phyloP scores from a whole-genome alignment of 2,797 vertebrate genomes.

The Acrossocheilus fasciatus region DNA sequence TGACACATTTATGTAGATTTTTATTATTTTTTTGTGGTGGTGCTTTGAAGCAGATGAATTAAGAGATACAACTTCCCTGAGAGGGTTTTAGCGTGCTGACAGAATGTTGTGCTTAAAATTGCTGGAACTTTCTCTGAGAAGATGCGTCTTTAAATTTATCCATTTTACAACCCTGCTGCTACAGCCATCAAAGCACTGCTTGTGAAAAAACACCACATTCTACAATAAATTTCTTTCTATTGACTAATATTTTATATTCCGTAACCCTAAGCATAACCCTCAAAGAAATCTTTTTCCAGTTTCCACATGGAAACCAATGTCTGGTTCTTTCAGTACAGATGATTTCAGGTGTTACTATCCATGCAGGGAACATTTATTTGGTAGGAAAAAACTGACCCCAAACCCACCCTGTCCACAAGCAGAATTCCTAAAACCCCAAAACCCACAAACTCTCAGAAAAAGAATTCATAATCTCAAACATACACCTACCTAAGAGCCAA shows the following conservation, averaged over 20 bases:
- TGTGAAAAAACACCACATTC: constrained; percentile 19
- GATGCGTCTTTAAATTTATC: neutral
- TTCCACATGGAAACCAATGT: neutral
- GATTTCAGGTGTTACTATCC: neutral
- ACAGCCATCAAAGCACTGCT: neutral
- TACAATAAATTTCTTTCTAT: neutral
- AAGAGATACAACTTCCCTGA: constrained; percentile 18
- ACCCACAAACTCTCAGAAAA: neutral
- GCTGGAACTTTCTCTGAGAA: constrained; percentile 11
- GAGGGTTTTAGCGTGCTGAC: constrained; percentile 18
- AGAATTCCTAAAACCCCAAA: neutral
- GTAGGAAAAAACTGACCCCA: constrained; percentile 6
- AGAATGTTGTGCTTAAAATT: constrained; percentile 14
- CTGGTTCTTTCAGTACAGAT: neutral
- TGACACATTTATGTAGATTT: constrained; percentile 18
- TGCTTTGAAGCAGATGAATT: constrained; percentile 20
- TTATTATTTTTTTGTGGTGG: neutral
- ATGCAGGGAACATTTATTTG: neutral
- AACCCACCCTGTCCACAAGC: neutral
- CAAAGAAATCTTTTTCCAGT: neutral
- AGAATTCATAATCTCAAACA: neutral
- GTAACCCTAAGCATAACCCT: neutral
- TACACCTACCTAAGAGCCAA: neutral
- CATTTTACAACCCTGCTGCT: constrained; percentile 3
- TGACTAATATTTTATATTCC: constrained; percentile 21